These are phyloP conservation scores for Malacoraja senta DNA, from an alignment of 2,797 vertebrate species.

Conservation along the genomic window DNA sequence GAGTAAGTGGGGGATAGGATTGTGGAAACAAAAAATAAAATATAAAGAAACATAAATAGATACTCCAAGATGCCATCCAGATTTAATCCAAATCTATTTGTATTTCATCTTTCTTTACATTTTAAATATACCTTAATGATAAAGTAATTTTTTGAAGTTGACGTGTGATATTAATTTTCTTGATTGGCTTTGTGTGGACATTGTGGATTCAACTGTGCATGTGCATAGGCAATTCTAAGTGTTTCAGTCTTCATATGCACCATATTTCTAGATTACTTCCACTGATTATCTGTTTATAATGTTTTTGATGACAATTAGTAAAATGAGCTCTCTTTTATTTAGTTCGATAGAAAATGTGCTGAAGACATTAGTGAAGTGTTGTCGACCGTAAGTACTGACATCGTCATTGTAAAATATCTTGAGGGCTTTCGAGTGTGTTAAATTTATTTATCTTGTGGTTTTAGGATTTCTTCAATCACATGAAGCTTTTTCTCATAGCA, in stretches of 20 bases:
- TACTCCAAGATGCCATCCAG: not conserved
- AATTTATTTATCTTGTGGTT: not conserved
- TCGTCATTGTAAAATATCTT: not conserved
- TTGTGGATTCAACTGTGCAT: conserved; percentile 54
- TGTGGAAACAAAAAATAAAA: not conserved
- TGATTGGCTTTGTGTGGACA: conserved; percentile 39
- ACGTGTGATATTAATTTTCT: conserved; percentile 36
- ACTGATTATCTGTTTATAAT: not conserved
- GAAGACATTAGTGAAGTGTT: conserved; percentile 91
- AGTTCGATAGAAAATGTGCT: conserved; percentile 90
- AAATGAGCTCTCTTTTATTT: conserved; percentile 46
- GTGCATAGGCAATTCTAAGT: conserved; percentile 55
- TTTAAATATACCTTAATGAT: conserved; percentile 46
- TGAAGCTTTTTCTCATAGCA: not conserved
- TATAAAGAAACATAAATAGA: not conserved
- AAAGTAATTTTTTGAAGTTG: conserved; percentile 49
- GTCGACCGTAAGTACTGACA: conserved; percentile 82
- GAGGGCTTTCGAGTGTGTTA: not conserved
- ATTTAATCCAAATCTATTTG: not conserved
- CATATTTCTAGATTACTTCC: not conserved
- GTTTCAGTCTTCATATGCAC: conserved; percentile 45
- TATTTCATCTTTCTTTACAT: conserved; percentile 44
- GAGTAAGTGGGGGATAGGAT: not conserved
- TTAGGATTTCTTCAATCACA: not conserved
- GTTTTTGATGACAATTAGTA: conserved; percentile 35